Evolutionary conservation across 2,113 vertebrate genomes (phyloP).

Genomic region (Pedetes capensis): DNA sequence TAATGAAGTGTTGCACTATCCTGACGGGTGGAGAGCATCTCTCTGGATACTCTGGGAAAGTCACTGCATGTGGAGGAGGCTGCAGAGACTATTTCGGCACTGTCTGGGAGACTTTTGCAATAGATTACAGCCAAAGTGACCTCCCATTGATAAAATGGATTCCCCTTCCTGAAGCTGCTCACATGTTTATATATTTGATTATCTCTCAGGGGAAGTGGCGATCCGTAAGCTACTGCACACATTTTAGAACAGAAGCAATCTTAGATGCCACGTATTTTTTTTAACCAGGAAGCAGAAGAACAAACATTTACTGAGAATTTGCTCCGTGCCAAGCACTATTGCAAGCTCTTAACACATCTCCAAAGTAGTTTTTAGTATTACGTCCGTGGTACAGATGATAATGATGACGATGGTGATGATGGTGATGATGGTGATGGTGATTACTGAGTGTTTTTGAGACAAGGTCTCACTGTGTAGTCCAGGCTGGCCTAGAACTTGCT

Average conservation of each 20-base stretch:
- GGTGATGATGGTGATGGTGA: no score
- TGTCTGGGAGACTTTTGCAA: neutral
- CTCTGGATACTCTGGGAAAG: neutral
- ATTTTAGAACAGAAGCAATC: neutral
- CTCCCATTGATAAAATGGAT: neutral
- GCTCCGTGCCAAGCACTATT: neutral
- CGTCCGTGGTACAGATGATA: no score
- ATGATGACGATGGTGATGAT: no score
- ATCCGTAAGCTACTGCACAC: neutral
- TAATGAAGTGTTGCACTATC: neutral
- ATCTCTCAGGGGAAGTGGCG: neutral
- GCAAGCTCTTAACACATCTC: neutral
- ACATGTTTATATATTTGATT: neutral
- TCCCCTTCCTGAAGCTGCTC: neutral
- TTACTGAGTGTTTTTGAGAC: no score
- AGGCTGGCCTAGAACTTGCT: no score
- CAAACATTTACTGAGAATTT: neutral
- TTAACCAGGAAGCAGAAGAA: neutral
- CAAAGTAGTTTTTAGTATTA: neutral
- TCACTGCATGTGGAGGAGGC: neutral
- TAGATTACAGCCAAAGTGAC: neutral
- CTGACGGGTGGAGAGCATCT: neutral
- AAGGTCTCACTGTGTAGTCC: no score
- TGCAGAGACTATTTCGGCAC: neutral
- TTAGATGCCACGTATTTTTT: neutral